These are phyloP conservation scores for Siderastrea siderea DNA, from an alignment of 92 coral and sea anemone genomes.

Conservation along the genomic window DNA sequence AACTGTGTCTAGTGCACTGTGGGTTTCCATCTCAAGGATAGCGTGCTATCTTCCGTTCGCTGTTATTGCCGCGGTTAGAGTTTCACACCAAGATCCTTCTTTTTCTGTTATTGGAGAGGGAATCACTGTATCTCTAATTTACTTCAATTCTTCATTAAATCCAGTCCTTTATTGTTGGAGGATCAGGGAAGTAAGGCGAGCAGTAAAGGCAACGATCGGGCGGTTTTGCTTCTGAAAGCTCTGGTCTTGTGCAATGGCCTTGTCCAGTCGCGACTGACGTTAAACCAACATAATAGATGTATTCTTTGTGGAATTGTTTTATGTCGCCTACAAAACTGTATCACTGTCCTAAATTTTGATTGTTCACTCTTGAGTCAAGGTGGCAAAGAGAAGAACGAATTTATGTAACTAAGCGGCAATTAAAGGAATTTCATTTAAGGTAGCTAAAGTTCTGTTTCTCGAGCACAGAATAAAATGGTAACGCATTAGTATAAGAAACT, in stretches of 20 bases:
- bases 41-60: constrained; percentile 8
- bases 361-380: too few relatives aligned
- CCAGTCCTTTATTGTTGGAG: constrained; percentile 32
- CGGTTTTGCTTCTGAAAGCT: neutral
- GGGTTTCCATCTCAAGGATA: neutral
- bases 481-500: too few relatives aligned
- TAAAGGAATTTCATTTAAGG: too few relatives aligned
- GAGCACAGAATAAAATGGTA: too few relatives aligned
- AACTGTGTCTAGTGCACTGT: constrained; percentile 15
- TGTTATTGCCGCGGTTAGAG: neutral
- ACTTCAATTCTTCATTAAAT: constrained; percentile 27
- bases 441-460: too few relatives aligned
- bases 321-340: too few relatives aligned
- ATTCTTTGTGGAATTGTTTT: too few relatives aligned
- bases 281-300: neutral
- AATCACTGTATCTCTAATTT: constrained; percentile 12
- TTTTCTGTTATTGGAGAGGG: neutral
- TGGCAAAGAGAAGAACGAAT: too few relatives aligned
- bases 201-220: constrained; percentile 5
- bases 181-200: constrained; percentile 29
- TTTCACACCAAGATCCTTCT: neutral
- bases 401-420: too few relatives aligned
- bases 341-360: too few relatives aligned
- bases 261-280: neutral
- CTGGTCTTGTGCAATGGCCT: too few relatives aligned